Base-by-base conservation (phyloP, 2,797 vertebrate species). In the Vireo griseus region DNA sequence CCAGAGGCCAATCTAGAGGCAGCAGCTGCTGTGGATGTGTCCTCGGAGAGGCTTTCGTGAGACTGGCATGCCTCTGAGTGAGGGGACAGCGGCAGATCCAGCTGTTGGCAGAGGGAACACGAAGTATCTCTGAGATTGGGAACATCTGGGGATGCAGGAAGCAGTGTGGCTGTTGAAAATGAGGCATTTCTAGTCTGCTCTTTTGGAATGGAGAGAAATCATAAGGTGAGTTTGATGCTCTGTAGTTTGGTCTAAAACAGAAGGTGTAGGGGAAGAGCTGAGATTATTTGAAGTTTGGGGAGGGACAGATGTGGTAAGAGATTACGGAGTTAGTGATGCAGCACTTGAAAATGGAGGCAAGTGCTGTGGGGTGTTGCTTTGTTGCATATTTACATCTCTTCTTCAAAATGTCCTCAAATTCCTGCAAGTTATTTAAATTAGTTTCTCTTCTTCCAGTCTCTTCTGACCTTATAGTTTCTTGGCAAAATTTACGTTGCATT, bases 81-180 rank as follows among this genome's bases (percentile, higher is more conserved):
- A 69, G 79, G 58, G 58, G 51, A 42, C 21, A 40, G 66, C 1
- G 57, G 66, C 39, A 48, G 44, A 45, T 84, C 44, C 42, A 7
- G 52, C 76, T 83, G 76, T 22, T 72, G 63, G 86, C 68, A 68
- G 82, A 37, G 67, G 7, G 26, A 33, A 7, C 35, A 65, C 1
- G 0, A 37, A 52, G 26, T 3, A 5, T 37, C 29, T 33, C 28
- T 0, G 0, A 19, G 57, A 33, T 3, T 18, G 14, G 35, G 68
- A 54, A 10, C 19, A 16, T 25, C 52, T 61, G 76, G 52, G 29
- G 5, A 8, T 1, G 2, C 28, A 33, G n/a, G 31, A 52, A 62
- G 63, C 39, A 35, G 31, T 0, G 3, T 16, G 13, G 29, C 57
- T 65, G 15, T 15, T 29, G 47, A 15, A 44, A 88, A 47, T 12